Conservation (phyloP, 2,888 invertebrate genomes). For the Orthosia gracilis region DNA sequence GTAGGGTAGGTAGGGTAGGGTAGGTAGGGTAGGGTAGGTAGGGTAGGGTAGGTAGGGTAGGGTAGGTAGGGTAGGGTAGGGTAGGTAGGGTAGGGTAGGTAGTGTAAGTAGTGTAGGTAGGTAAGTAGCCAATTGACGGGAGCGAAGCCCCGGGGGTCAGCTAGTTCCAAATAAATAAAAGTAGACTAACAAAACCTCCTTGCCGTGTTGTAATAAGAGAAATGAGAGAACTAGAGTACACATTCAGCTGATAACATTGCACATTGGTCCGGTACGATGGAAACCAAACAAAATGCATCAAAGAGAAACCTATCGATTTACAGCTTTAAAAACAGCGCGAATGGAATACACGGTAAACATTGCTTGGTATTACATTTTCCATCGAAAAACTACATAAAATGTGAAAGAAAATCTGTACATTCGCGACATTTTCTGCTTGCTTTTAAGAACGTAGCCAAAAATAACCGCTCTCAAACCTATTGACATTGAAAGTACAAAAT, state of each 20-base stretch:
- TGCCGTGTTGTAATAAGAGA: conserved; percentile 19
- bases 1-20: too few species aligned
- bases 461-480: conserved; percentile 21
- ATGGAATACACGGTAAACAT: conserved; percentile 5
- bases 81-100: too few species aligned
- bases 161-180: too few species aligned
- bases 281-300: conserved; percentile 41
- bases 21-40: too few species aligned
- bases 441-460: conserved; percentile 15
- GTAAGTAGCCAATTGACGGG: too few species aligned
- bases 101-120: too few species aligned
- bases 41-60: too few species aligned
- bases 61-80: too few species aligned
- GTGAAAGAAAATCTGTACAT: neutral
- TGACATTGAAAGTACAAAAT: conserved; percentile 60
- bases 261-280: conserved; percentile 16
- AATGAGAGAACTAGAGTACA: conserved; percentile 18
- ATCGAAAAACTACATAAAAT: neutral
- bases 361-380: neutral
- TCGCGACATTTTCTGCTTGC: conserved; percentile 3
- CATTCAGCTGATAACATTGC: conserved; percentile 28
- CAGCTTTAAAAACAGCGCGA: neutral
- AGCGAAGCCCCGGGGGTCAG: too few species aligned
- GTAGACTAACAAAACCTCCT: neutral
- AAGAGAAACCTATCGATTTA: conserved; percentile 20